Evolutionary conservation across 2,888 invertebrate species (phyloP).

Genomic region (Priapulus caudatus): DNA sequence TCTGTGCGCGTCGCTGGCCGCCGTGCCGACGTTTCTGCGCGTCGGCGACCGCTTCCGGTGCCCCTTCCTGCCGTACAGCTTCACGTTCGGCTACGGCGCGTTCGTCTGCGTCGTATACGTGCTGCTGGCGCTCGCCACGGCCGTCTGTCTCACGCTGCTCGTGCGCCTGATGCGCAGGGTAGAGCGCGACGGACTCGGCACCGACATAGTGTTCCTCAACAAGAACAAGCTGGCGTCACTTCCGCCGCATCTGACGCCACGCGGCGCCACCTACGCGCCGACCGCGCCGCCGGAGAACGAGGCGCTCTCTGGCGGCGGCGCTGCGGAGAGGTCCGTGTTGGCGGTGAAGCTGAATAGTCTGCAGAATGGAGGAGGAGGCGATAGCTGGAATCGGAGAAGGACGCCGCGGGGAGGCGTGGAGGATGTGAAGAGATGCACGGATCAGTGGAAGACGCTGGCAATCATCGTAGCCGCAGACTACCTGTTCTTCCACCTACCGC

Average conservation of each 20-base stretch:
- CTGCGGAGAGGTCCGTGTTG: not conserved
- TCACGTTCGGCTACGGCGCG: not conserved
- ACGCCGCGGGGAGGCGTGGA: not conserved
- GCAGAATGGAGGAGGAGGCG: not conserved
- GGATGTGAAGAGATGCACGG: not conserved
- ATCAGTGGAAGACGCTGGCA: not conserved
- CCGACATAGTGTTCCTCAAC: not conserved
- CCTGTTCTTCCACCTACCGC: no score
- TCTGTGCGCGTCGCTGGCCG: not conserved
- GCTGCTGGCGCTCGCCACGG: not conserved
- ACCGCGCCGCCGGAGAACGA: not conserved
- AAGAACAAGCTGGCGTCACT: not conserved
- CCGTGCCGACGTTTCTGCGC: not conserved
- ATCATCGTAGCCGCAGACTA: not conserved
- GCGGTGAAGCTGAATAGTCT: not conserved
- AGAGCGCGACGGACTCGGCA: not conserved
- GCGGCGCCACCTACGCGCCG: not conserved
- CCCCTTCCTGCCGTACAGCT: not conserved
- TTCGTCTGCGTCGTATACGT: constrained; percentile 1
- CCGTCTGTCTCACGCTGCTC: not conserved
- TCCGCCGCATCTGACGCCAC: not conserved
- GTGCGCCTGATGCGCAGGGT: not conserved
- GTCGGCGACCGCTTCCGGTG: not conserved
- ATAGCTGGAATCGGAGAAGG: not conserved
- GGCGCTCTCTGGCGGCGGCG: not conserved